Base-by-base conservation (phyloP, 1,140 invertebrate genomes). In the Polypedilum pembai region DNA sequence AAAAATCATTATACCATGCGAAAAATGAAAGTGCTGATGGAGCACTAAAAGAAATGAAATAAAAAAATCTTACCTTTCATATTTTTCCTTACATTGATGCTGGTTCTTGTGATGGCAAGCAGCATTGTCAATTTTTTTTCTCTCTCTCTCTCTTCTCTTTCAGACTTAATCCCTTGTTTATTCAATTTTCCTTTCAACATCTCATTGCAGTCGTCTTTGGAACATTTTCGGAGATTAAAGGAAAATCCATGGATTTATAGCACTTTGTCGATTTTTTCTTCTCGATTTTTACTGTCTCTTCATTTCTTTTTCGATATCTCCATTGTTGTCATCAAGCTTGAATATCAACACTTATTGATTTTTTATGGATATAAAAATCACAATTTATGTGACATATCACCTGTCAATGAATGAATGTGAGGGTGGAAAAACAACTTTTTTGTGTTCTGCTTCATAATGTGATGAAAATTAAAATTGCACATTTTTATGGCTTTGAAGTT, bases 171-270 rank as follows among this genome's bases (percentile, higher is more conserved):
- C 45, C 45, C 45, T 56, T 56, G 45, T 56, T 56, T 56, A 56
- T 56, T 56, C 45, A 56, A 56, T 56, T 56, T 56, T 56, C 45
- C 45, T 56, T 56, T 56, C 45, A 56, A n/a, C 45, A 56, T 56
- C 45, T 56, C 45, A 56, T 56, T 12, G 4, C 24, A 33, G 12
- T 56, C 45, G 45, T 56, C 45, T 56, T 56, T 15, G 12, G 12
- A 4, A 56, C 45, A 56, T 56, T 56, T 56, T 56, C 12, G 45
- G 12, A 56, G 45, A 56, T 56, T 56, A 56, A 56, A 56, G 45
- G 45, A 56, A 56, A 56, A 56, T 56, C 45, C 45, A 56, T 56
- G 45, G 45, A 56, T 56, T 56, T 56, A 56, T 56, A 15, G 45
- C 45, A 56, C 45, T 56, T 56, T 56, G 45, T 56, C 45, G 45